A percentile compares a stretch with the other conserved stretches of the same genome.
Evolutionary conservation across 2,797 vertebrate genomes (phyloP).

Genomic region (Mormyrus proboscirostris): DNA sequence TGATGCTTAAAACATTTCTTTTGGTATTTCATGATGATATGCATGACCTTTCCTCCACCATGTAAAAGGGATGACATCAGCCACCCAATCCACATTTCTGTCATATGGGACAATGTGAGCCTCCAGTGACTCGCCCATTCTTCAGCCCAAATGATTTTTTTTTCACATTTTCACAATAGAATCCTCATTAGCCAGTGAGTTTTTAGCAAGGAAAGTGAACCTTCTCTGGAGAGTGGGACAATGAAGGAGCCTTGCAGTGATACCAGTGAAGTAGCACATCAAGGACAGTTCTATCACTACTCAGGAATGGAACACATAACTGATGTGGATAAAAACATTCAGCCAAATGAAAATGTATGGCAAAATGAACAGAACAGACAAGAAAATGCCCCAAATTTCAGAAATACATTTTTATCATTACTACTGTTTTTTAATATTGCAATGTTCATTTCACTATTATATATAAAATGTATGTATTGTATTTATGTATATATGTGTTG

Average conservation of each 20-base stretch:
- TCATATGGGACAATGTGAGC: neutral
- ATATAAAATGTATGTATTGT: neutral
- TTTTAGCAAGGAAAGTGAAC: neutral
- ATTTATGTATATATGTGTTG: neutral
- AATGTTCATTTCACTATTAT: neutral
- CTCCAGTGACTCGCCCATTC: neutral
- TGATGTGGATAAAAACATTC: neutral
- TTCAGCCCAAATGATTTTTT: neutral
- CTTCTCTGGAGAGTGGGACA: neutral
- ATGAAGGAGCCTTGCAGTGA: neutral
- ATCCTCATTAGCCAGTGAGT: neutral
- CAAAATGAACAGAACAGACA: neutral
- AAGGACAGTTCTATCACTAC: neutral
- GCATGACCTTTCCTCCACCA: neutral
- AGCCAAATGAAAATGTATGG: neutral
- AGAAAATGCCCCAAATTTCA: neutral
- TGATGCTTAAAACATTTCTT: neutral
- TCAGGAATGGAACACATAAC: neutral
- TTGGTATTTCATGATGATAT: neutral
- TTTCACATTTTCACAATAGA: neutral
- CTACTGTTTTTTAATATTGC: neutral
- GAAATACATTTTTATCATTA: neutral
- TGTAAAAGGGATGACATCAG: neutral
- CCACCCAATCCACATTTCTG: neutral
- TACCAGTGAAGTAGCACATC: neutral